Base-by-base conservation (phyloP, 2,113 vertebrate species). In the Progne subis region DNA sequence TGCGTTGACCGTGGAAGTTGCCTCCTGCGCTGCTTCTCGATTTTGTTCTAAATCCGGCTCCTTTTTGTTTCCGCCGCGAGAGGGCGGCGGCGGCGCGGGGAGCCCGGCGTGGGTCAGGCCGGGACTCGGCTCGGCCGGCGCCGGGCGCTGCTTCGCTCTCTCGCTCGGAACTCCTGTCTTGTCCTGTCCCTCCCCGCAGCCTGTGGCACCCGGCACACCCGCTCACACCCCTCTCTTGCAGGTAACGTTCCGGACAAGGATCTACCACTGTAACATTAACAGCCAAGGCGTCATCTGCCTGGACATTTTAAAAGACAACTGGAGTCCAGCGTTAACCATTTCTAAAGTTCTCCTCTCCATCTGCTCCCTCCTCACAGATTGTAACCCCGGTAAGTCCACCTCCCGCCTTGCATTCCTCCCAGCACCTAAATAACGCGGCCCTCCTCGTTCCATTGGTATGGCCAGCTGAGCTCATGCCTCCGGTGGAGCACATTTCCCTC, bases 181-280 rank as follows among this genome's bases (percentile, higher is more conserved):
- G 61, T 6, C 18, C 83, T 5, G 31, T 12, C 2, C 24, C 14
- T 29, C 14, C 26, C 3, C 37, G 0, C 18, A 6, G 61, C 32
- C 24, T 2, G 31, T 0, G 37, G 23, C 12, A 2, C 12, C 24
- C 29, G 3, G 59, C 77, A 5, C 72, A 0, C 9, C 14, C 3
- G 56, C 79, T 92, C 11, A 79, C 26, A 12, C 1, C 70, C 8
- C 7, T 82, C 47, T 95, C 80, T 95, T 74, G 69, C 99, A 99
- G 99, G 99, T 99, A 94, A 99, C 99, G 9, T 99, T 99, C 97
- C 98, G 99, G 65, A 99, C 99, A 47, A 98, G 99, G 92, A 99
- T 99, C 98, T 99, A 99, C 94, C 99, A 99, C 98, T 99, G 99
- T 96, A 99, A 99, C 91, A 99, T 99, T 93, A 99, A 99, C 98